Base-by-base conservation (phyloP, 1,140 invertebrate species). In the Mamestra configurata region DNA sequence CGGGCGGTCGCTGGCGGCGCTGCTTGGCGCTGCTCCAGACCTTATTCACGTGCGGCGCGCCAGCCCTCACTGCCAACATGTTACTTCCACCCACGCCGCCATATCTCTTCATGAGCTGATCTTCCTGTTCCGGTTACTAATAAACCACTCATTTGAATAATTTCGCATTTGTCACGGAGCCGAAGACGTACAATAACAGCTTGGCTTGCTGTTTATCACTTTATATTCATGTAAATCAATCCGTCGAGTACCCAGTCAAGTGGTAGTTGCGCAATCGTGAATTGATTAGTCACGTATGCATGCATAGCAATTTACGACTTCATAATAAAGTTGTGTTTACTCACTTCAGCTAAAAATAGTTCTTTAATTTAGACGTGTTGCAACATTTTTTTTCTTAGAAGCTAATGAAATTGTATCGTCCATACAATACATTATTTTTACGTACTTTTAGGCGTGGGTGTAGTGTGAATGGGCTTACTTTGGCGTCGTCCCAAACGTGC, bases 401-500 rank as follows among this genome's bases (percentile, higher is more conserved):
- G 53, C 10, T 75, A 75, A 75, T 59, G 22, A 15, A 57, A 22
- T 80, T 35, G 15, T 68, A 46, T 57, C 49, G 61, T 49, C 18
- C 79, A 76, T 80, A 61, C 51, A 70, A 64, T 77, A 84, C 72
- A 88, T 84, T 77, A 89, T 89, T 92, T 91, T 89, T 82, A 75
- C 37, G 64, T 68, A 27, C 37, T 46, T 72, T 59, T 51, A 76
- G 35, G 49, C 61, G 91, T 90, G 87, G 90, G 89, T 84, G 87
- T 84, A 84, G 90, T 90, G 91, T 94, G 93, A 94, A 94, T 94
- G 93, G 90, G 90, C 88, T 89, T 85, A 84, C 81, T 81, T 89
- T 94, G 93, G 93, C 92, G 49, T 81, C 79, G 79, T 71, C 88
- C 93, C 93, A 94, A 92, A 92, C 86, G 86, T 91, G 88, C 86